Conservation (phyloP, 2,888 invertebrate genomes). For the Synergus gifuensis region DNA sequence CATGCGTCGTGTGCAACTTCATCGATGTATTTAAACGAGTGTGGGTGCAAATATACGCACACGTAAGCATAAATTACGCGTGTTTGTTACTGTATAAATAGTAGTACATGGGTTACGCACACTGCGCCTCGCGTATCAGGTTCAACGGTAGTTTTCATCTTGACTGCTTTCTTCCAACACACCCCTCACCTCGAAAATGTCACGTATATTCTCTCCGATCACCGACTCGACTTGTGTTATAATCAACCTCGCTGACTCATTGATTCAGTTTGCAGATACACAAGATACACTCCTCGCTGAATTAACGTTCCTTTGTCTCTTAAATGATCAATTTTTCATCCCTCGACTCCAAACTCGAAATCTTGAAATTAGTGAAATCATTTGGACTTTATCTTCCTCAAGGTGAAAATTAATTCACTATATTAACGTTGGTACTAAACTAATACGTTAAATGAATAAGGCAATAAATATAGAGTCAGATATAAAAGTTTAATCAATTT, state of each 20-base stretch:
- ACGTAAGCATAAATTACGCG: constrained; percentile 38
- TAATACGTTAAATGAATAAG: background rate
- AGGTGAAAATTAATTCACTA: background rate
- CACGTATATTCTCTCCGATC: constrained; percentile 47
- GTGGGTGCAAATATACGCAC: constrained; percentile 39
- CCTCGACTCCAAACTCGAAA: constrained; percentile 13
- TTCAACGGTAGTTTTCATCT: constrained; percentile 51
- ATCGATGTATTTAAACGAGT: constrained; percentile 24
- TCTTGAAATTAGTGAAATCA: background rate
- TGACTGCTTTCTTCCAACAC: constrained; percentile 43
- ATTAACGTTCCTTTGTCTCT: constrained; percentile 62
- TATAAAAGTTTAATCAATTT: background rate
- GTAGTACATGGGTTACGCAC: constrained; percentile 38
- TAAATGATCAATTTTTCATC: constrained; percentile 38
- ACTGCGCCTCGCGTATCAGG: constrained; percentile 48
- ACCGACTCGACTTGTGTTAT: constrained; percentile 61
- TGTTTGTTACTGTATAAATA: constrained; percentile 32
- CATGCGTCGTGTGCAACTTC: constrained; percentile 42
- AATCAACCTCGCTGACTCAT: constrained; percentile 68
- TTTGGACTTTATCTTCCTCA: constrained; percentile 44
- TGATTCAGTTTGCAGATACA: constrained; percentile 66
- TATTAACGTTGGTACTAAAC: background rate
- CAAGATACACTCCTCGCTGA: constrained; percentile 59
- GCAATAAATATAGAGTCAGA: background rate
- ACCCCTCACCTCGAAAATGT: constrained; percentile 39